Evolutionary conservation across 2,888 invertebrate species (phyloP).

Genomic region (Piscicola geometra): DNA sequence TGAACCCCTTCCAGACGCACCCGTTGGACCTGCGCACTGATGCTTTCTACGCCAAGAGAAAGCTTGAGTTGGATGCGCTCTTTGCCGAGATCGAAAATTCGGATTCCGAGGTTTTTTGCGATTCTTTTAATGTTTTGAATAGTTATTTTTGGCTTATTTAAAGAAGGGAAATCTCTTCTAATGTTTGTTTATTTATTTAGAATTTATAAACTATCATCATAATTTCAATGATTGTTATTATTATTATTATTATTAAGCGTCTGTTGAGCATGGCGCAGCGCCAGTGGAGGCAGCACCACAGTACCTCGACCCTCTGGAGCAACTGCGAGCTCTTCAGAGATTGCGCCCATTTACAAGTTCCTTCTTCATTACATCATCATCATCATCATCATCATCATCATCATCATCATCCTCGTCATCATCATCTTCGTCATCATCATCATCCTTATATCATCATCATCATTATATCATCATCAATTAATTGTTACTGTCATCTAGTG

Average conservation of each 20-base stretch:
- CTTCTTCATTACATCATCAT: slow-evolving; percentile 17
- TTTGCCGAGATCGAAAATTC: not conserved
- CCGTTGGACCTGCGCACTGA: slow-evolving; percentile 70
- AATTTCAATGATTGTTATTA: no score
- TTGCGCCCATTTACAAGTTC: not conserved
- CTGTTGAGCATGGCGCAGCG: no score
- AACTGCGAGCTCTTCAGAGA: not conserved
- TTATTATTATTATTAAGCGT: no score
- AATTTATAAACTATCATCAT: no score
- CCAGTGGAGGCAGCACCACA: not conserved
- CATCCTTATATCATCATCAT: no score
- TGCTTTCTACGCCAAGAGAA: slow-evolving; percentile 67
- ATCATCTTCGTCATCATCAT: slow-evolving; percentile 27
- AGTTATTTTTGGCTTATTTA: no score
- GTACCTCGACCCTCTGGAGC: not conserved
- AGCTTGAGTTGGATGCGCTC: slow-evolving; percentile 45
- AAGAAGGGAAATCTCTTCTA: no score
- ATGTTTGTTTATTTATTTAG: no score
- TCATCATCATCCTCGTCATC: slow-evolving; percentile 23
- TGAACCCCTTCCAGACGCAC: slow-evolving; percentile 64
- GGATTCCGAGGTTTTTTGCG: not conserved
- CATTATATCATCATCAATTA: no score
- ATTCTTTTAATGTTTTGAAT: no score
- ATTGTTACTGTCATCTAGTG: no score
- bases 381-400: slow-evolving; percentile 22